Evolutionary conservation across 2,888 invertebrate species (phyloP).

Genomic region (Caenorhabditis becei): DNA sequence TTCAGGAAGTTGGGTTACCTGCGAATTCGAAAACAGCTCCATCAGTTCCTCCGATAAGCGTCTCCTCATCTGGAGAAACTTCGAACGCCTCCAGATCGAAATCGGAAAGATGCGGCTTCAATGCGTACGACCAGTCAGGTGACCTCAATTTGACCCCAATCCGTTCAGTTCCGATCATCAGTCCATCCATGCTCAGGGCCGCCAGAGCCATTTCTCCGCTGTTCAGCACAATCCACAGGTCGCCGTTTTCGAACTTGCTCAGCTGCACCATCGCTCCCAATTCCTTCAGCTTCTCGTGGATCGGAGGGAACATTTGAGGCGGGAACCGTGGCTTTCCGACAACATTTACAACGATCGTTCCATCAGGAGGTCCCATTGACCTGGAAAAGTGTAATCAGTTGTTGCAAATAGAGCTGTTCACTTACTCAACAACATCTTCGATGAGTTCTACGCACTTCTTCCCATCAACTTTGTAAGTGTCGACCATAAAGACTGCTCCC

Average conservation of each 20-base stretch:
- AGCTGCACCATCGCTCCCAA: constrained; percentile 73
- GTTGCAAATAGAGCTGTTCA: background rate
- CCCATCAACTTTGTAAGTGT: constrained; percentile 89
- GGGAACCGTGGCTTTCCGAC: constrained; percentile 73
- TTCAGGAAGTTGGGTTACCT: constrained; percentile 34
- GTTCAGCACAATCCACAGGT: constrained; percentile 93
- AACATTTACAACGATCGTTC: constrained; percentile 89
- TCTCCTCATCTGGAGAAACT: constrained; percentile 50
- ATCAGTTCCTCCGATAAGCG: constrained; percentile 18
- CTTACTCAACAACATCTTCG: constrained; percentile 83
- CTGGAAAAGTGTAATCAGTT: no score
- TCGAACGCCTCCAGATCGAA: constrained; percentile 53
- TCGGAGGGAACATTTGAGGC: constrained; percentile 62
- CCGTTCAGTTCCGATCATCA: constrained; percentile 58
- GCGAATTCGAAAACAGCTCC: constrained; percentile 63
- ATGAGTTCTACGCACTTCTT: constrained; percentile 89
- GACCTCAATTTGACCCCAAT: constrained; percentile 69
- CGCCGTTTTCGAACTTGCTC: constrained; percentile 88
- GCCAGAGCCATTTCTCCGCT: constrained; percentile 91
- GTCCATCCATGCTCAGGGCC: constrained; percentile 83
- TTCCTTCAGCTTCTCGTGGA: constrained; percentile 77
- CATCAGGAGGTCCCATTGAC: constrained; percentile 92
- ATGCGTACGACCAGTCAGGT: constrained; percentile 68
- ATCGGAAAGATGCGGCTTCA: constrained; percentile 59
- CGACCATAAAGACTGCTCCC: constrained; percentile 91